Conservation (phyloP, 2,888 invertebrate species). For the Dasysyrphus albostriatus region DNA sequence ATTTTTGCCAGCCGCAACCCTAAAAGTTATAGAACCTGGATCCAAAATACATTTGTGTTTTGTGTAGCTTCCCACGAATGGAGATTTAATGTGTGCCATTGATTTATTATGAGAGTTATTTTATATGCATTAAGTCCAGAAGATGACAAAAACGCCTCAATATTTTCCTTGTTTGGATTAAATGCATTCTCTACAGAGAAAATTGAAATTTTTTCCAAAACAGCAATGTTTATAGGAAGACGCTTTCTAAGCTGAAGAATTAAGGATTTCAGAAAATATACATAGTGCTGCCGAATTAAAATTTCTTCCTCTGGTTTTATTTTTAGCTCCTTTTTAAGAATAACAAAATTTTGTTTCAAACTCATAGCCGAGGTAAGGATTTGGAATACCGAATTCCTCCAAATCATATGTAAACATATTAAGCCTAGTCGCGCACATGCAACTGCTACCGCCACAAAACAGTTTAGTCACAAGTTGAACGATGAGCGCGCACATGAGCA, state of each 20-base stretch:
- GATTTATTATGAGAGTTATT: neutral
- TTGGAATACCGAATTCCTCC: neutral
- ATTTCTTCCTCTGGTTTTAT: neutral
- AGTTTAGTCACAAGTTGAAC: too few species aligned
- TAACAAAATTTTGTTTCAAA: neutral
- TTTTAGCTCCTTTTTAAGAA: neutral
- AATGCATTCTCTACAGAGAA: too few species aligned
- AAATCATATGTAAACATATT: neutral
- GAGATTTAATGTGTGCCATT: neutral
- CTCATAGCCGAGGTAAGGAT: slow-evolving; percentile 1
- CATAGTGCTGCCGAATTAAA: neutral
- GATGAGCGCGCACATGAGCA: too few species aligned
- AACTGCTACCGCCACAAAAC: too few species aligned
- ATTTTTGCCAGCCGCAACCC: neutral
- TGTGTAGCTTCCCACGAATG: neutral
- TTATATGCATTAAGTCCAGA: neutral
- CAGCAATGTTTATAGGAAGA: neutral
- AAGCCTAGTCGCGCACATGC: too few species aligned
- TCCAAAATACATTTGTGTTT: neutral
- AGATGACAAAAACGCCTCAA: neutral
- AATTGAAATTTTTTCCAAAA: slow-evolving; percentile 4
- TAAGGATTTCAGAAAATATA: neutral
- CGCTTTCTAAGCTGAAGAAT: neutral
- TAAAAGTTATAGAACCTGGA: neutral
- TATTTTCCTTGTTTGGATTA: neutral